phyloP scores from a whole-genome alignment of 1,140 invertebrate genomes.

The Drosophila nebulosa region DNA sequence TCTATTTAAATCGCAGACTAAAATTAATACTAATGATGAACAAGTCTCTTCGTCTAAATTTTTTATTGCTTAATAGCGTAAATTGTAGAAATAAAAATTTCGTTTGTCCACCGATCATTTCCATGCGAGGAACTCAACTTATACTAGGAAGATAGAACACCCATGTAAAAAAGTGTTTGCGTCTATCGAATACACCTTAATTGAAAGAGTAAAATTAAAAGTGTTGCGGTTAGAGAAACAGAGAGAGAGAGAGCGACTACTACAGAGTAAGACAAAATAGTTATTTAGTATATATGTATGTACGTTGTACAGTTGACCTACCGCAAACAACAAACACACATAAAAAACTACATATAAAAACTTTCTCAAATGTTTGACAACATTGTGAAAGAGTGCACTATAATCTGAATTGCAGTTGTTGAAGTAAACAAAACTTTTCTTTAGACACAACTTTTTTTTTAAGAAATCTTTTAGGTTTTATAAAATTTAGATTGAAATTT shows the following conservation, averaged over 20 bases:
- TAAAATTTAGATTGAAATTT: no score
- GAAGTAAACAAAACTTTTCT: neutral
- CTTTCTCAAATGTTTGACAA: constrained; percentile 50
- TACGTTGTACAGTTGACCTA: constrained; percentile 48
- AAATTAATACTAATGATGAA: no score
- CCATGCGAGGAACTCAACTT: no score
- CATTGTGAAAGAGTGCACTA: constrained; percentile 19
- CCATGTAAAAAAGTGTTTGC: no score
- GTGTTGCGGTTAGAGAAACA: constrained; percentile 13
- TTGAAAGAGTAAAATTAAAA: constrained; percentile 6
- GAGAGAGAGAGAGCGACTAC: neutral
- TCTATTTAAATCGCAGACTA: no score
- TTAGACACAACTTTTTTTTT: neutral
- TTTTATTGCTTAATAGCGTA: no score
- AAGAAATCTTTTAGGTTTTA: no score
- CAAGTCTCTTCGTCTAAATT: no score
- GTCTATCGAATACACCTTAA: neutral
- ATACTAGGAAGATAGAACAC: no score
- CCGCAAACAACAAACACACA: constrained; percentile 38
- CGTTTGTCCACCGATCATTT: no score
- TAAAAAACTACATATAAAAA: constrained; percentile 26
- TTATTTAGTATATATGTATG: neutral
- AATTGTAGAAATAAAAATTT: no score
- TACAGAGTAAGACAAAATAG: constrained; percentile 21
- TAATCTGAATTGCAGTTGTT: neutral